Percentiles rank a stretch among this genome's conserved stretches.
Evolutionary conservation across 2,113 vertebrate genomes (phyloP).

Genomic region (Silurus meridionalis): DNA sequence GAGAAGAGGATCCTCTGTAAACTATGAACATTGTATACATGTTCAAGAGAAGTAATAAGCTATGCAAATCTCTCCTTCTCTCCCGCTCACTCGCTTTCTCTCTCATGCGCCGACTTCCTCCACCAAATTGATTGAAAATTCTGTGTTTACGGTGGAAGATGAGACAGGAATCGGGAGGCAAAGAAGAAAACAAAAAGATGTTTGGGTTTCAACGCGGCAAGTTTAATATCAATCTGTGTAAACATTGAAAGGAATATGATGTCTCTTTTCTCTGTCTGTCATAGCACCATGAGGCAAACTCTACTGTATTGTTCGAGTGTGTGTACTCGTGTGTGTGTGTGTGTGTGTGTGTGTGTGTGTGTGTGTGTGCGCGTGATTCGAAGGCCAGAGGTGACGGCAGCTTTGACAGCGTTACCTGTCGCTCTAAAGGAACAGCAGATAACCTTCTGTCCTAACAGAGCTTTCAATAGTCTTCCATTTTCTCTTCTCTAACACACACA

Average conservation of each 20-base stretch:
- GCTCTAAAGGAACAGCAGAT: slow-evolving; percentile 83
- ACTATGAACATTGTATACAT: slow-evolving; percentile 39
- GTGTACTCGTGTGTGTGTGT: slow-evolving; percentile 38
- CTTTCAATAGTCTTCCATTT: slow-evolving; percentile 90
- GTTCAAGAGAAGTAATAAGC: slow-evolving; percentile 51
- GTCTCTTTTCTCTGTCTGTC: not conserved
- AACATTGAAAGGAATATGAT: not conserved
- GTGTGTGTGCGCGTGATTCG: slow-evolving; percentile 52
- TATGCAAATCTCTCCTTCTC: slow-evolving; percentile 50
- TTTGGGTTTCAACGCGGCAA: not conserved
- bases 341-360: slow-evolving; percentile 43
- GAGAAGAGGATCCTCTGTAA: slow-evolving; percentile 36
- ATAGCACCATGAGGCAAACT: not conserved
- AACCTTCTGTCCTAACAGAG: slow-evolving; percentile 88
- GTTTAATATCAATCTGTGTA: not conserved
- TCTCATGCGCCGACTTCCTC: slow-evolving; percentile 36
- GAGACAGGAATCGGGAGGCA: slow-evolving; percentile 28
- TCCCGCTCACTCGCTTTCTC: slow-evolving; percentile 22
- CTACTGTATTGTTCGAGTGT: not conserved
- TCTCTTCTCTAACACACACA: slow-evolving; percentile 79
- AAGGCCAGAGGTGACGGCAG: slow-evolving; percentile 68
- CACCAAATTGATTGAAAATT: slow-evolving; percentile 52
- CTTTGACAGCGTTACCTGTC: slow-evolving; percentile 77
- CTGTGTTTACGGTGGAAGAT: slow-evolving; percentile 41
- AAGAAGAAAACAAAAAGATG: not conserved